Conservation (phyloP, 2,797 vertebrate species). For the Heliangelus exortis region DNA sequence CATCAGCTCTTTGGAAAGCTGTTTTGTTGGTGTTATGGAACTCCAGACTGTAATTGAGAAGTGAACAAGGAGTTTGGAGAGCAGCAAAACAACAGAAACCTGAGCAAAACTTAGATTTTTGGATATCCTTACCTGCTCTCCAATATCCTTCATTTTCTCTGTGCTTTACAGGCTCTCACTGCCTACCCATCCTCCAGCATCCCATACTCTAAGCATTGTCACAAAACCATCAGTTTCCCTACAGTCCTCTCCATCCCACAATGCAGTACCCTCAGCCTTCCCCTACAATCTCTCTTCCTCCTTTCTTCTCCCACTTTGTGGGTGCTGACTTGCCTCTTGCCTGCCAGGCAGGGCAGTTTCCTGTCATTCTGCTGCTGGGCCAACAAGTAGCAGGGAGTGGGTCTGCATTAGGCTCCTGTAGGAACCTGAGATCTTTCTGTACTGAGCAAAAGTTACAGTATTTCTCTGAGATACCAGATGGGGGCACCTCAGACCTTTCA, state of each 20-base stretch:
- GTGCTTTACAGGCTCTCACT: background rate
- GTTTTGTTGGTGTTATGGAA: background rate
- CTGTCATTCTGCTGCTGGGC: background rate
- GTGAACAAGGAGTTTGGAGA: background rate
- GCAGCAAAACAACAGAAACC: background rate
- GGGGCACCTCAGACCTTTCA: conserved; percentile 8
- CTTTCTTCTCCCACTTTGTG: background rate
- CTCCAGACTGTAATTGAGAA: background rate
- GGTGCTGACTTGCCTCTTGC: background rate
- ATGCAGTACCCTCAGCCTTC: background rate
- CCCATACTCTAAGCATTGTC: background rate
- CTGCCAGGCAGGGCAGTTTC: background rate
- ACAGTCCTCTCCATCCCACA: background rate
- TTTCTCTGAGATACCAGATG: background rate
- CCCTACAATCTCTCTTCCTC: background rate
- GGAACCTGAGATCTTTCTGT: fast-evolving
- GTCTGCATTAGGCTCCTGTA: background rate
- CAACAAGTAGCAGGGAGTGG: background rate
- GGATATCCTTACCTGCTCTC: background rate
- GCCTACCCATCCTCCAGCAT: background rate
- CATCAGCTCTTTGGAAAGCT: background rate
- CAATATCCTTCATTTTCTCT: background rate
- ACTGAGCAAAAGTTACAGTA: background rate
- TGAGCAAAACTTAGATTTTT: background rate
- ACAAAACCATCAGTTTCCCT: background rate